These are phyloP conservation scores for Protodeltote pygarga DNA, from an alignment of 2,888 invertebrate species.

Conservation along the genomic window DNA sequence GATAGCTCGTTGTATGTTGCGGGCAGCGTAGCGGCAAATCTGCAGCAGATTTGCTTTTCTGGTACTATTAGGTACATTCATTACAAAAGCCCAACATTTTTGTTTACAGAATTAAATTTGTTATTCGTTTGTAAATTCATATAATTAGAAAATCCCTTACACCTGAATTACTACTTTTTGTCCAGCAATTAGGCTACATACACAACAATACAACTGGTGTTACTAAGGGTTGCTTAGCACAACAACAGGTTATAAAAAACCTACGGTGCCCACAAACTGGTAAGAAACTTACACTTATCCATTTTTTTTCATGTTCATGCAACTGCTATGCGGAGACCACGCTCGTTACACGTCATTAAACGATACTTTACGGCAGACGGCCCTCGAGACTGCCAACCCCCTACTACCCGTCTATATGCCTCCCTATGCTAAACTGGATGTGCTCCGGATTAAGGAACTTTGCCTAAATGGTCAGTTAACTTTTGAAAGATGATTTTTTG, in stretches of 20 bases:
- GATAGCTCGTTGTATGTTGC: too few species aligned
- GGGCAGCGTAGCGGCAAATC: too few species aligned
- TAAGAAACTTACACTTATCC: conserved; percentile 39
- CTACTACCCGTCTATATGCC: conserved; percentile 57
- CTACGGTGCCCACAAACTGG: conserved; percentile 35
- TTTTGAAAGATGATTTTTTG: conserved; percentile 17
- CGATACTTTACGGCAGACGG: conserved; percentile 87
- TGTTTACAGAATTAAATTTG: too few species aligned
- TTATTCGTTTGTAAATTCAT: too few species aligned
- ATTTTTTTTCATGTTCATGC: conserved; percentile 70
- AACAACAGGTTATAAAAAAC: conserved; percentile 10
- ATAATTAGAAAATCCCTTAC: too few species aligned
- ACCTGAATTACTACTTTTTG: too few species aligned
- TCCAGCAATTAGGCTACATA: background rate
- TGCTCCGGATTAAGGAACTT: conserved; percentile 39
- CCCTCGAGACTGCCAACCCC: conserved; percentile 82
- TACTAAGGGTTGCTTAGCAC: background rate
- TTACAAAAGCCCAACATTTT: too few species aligned
- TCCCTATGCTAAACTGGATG: conserved; percentile 62
- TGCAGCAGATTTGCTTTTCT: too few species aligned
- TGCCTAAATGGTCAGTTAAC: conserved; percentile 28
- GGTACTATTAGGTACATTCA: too few species aligned
- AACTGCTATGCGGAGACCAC: conserved; percentile 71
- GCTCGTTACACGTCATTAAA: conserved; percentile 87
- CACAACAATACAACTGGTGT: background rate